Percentiles rank a stretch among this genome's conserved stretches.
Evolutionary conservation across 2,797 vertebrate genomes (phyloP).

Genomic region (Paratrypauchen microcephalus): DNA sequence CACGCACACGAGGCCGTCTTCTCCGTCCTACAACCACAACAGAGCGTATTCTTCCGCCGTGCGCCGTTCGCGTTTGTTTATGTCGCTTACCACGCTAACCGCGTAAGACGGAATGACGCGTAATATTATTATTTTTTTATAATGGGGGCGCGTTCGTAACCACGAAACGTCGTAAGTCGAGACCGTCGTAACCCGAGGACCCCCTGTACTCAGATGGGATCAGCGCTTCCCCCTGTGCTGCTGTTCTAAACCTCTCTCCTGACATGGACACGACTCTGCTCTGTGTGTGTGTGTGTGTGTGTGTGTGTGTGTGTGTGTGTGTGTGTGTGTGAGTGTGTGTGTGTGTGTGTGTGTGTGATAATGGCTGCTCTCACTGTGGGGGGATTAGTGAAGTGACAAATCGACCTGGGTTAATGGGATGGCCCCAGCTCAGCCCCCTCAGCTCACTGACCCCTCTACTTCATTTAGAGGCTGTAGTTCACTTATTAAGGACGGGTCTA

Average conservation of each 20-base stretch:
- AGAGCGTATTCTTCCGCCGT: too few relatives aligned
- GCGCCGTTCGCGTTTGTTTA: too few relatives aligned
- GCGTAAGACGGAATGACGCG: too few relatives aligned
- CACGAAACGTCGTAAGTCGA: too few relatives aligned
- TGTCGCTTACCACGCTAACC: too few relatives aligned
- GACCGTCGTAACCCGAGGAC: too few relatives aligned
- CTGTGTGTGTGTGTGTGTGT: conserved; percentile 17
- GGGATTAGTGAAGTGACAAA: conserved; percentile 65
- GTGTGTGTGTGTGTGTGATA: conserved; percentile 31
- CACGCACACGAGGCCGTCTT: too few relatives aligned
- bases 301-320: background rate
- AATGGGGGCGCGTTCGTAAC: too few relatives aligned
- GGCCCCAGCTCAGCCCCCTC: conserved; percentile 36
- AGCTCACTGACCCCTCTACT: conserved; percentile 33
- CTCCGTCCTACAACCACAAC: too few relatives aligned
- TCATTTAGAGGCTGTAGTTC: conserved; percentile 10
- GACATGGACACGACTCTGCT: conserved; percentile 11
- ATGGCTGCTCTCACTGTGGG: conserved; percentile 40
- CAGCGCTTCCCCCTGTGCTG: background rate
- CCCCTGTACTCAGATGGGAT: background rate
- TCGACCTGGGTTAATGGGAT: conserved; percentile 62
- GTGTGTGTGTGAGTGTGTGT: conserved; percentile 17
- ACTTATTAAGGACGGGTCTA: background rate
- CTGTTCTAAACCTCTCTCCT: background rate
- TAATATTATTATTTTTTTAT: too few relatives aligned